These are phyloP conservation scores for Ostrea edulis DNA, from an alignment of 1,140 invertebrate species.

Conservation along the genomic window DNA sequence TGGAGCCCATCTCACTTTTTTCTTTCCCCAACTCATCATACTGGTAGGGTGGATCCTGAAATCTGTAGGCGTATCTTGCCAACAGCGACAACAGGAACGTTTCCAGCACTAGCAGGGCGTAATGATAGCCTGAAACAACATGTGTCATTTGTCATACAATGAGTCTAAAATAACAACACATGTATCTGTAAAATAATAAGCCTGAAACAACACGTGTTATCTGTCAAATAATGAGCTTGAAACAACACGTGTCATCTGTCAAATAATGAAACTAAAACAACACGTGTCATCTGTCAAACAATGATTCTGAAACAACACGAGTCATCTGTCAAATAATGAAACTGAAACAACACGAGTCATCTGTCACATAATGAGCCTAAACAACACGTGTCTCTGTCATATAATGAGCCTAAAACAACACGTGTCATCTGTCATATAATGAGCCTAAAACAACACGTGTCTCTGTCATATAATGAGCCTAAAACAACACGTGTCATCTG, in stretches of 20 bases:
- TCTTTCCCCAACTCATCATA: not conserved
- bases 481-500: no score
- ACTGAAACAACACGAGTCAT: no score
- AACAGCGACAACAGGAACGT: slow-evolving; percentile 5
- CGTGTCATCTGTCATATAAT: no score
- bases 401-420: no score
- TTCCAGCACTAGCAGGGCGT: not conserved
- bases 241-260: not conserved
- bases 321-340: no score
- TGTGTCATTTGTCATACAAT: not conserved
- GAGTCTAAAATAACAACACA: not conserved
- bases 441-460: no score
- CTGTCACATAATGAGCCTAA: no score
- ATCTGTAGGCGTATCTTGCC: slow-evolving; percentile 20
- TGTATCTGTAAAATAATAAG: not conserved
- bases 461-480: no score
- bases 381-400: no score
- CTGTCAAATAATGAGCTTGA: not conserved
- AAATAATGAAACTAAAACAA: not conserved
- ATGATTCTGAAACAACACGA: no score
- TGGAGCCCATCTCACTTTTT: not conserved
- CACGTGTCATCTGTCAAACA: not conserved
- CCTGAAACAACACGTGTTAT: not conserved
- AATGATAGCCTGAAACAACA: not conserved
- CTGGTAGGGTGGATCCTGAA: slow-evolving; percentile 13